A percentile compares a stretch with the other conserved stretches of the same genome.
Evolutionary conservation across 1,140 invertebrate species (phyloP).

Genomic region (Marisa cornuarietis): DNA sequence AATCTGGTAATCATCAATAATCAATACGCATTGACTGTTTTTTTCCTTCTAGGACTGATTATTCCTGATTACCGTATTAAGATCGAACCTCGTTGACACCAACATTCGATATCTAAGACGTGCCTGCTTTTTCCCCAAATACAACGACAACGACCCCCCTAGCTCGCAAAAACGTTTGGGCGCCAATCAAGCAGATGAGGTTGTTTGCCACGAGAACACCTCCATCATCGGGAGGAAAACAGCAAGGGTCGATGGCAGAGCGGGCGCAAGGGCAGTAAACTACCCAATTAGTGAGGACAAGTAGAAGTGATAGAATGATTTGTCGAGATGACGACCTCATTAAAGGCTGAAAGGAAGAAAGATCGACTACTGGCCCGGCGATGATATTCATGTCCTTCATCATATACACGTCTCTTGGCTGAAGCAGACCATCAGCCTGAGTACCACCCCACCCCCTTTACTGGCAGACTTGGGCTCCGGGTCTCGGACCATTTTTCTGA

Average conservation of each 20-base stretch:
- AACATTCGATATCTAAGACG: neutral
- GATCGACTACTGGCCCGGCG: neutral
- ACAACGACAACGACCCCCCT: neutral
- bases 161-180: neutral
- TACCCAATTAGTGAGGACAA: slow-evolving; percentile 13
- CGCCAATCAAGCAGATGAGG: neutral
- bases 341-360: neutral
- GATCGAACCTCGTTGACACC: neutral
- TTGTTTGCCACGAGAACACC: neutral
- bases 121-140: neutral
- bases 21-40: neutral
- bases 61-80: neutral
- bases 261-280: slow-evolving; percentile 9
- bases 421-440: no score
- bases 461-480: no score
- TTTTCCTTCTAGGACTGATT: neutral
- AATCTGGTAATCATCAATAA: no score
- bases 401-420: neutral
- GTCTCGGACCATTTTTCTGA: neutral
- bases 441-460: no score
- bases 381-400: neutral
- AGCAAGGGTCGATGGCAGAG: slow-evolving; percentile 11
- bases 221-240: slow-evolving; percentile 9
- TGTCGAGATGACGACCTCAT: neutral
- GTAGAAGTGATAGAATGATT: slow-evolving; percentile 15